Evolutionary conservation across 64 coral and sea anemone genomes (phyloP).

Genomic region (Porites australiensis): DNA sequence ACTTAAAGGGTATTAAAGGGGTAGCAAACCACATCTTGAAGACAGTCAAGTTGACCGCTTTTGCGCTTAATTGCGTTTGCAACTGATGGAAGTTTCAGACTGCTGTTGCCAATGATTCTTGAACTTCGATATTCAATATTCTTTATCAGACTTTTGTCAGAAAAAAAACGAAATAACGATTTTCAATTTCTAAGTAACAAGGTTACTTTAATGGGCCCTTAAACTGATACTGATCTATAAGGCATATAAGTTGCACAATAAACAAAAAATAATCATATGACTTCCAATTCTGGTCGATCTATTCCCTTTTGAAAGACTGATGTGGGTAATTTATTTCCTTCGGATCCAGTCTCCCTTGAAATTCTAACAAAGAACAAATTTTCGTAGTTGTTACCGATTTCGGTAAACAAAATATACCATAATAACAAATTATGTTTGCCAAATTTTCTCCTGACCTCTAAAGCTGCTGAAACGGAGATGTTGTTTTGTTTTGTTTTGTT

Average conservation of each 20-base stretch:
- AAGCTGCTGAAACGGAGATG: neutral
- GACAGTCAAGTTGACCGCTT: neutral
- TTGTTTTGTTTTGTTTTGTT: too few species aligned
- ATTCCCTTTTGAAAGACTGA: neutral
- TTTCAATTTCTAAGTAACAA: neutral
- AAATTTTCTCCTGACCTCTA: neutral
- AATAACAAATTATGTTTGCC: neutral
- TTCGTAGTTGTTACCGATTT: neutral
- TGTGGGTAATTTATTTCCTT: neutral
- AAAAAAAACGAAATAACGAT: neutral
- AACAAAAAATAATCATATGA: constrained; percentile 1
- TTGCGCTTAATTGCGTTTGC: neutral
- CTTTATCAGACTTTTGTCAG: neutral
- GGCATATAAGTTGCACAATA: neutral
- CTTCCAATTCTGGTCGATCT: neutral
- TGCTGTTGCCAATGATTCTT: neutral
- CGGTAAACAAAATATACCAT: neutral
- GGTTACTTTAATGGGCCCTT: neutral
- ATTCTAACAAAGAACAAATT: neutral
- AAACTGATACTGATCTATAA: neutral
- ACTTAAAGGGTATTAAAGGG: neutral
- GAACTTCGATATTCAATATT: neutral
- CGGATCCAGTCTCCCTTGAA: neutral
- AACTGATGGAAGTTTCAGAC: neutral
- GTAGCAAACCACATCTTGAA: neutral